Conservation (phyloP, 2,888 invertebrate genomes). For the Rotaria socialis region DNA sequence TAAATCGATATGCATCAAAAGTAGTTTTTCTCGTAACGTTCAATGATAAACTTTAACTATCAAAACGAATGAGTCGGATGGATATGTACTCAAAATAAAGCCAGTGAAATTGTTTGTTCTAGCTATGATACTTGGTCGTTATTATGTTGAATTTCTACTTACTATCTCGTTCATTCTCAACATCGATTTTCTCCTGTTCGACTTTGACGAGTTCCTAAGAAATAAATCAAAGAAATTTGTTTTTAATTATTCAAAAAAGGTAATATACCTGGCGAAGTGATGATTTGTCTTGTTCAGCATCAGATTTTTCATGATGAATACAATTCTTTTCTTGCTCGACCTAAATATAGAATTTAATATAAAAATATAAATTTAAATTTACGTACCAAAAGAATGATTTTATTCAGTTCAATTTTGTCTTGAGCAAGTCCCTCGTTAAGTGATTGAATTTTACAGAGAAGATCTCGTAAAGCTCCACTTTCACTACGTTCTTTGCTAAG, state of each 20-base stretch:
- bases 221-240: background rate
- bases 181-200: constrained; percentile 77
- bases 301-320: constrained; percentile 71
- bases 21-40: too few relatives aligned
- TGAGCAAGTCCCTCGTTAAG: constrained; percentile 59
- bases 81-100: too few relatives aligned
- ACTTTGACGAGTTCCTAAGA: constrained; percentile 66
- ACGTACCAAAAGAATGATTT: constrained; percentile 51
- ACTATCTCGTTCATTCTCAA: constrained; percentile 69
- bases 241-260: too few relatives aligned
- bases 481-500: constrained; percentile 57
- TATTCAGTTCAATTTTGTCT: constrained; percentile 60
- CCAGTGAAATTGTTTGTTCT: too few relatives aligned
- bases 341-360: constrained; percentile 51
- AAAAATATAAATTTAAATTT: background rate
- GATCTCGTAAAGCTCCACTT: constrained; percentile 57
- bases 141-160: background rate
- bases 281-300: constrained; percentile 53
- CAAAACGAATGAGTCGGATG: too few relatives aligned
- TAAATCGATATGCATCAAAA: too few relatives aligned
- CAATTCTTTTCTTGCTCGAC: constrained; percentile 71
- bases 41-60: too few relatives aligned
- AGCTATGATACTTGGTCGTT: too few relatives aligned
- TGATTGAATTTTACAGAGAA: constrained; percentile 58
- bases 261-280: constrained; percentile 20